These are phyloP conservation scores for Psittacula derbiana DNA, from an alignment of 2,797 vertebrate genomes.

Conservation along the genomic window DNA sequence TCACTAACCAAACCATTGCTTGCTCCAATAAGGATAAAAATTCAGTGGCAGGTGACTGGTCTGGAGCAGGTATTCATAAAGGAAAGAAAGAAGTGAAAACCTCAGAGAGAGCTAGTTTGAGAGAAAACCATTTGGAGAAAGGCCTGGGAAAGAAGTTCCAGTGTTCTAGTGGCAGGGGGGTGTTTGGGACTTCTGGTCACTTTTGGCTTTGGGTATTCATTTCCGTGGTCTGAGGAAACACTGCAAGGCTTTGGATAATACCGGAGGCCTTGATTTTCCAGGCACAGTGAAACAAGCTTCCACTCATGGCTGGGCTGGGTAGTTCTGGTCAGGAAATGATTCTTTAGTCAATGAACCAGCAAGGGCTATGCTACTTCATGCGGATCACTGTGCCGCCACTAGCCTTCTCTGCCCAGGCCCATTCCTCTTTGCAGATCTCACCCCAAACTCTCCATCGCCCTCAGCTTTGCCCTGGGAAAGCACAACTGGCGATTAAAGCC, in stretches of 20 bases:
- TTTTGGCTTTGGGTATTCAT: fast-evolving
- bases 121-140: neutral
- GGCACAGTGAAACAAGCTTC: neutral
- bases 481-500: neutral
- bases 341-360: neutral
- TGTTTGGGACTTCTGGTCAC: neutral
- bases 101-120: neutral
- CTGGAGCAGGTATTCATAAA: neutral
- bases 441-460: neutral
- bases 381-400: neutral
- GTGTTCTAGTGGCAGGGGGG: fast-evolving
- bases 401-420: neutral
- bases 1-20: neutral
- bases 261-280: neutral
- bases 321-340: neutral
- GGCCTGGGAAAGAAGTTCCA: neutral
- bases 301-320: neutral
- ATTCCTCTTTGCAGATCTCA: neutral
- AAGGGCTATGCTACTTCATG: neutral
- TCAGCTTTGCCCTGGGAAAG: neutral
- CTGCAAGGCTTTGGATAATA: neutral
- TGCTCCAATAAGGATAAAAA: neutral
- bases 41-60: neutral
- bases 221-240: neutral
- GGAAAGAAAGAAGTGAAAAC: neutral